Evolutionary conservation across 2,888 invertebrate species (phyloP).

Genomic region (Orchestes rusci): DNA sequence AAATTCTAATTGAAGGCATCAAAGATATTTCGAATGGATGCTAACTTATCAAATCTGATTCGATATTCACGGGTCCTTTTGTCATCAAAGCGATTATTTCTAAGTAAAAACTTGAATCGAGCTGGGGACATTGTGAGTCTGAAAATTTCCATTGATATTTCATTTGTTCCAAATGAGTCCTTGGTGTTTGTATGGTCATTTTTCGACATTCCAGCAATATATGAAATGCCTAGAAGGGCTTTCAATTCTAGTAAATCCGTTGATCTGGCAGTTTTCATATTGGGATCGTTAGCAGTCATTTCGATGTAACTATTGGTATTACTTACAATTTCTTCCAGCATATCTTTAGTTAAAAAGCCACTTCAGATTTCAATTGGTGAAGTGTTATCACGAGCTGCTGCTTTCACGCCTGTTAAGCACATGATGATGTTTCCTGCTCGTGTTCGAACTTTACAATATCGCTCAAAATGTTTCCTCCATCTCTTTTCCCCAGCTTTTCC

Average conservation of each 20-base stretch:
- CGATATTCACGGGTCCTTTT: conserved; percentile 19
- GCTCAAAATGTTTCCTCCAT: conserved; percentile 3
- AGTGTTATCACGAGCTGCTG: background rate
- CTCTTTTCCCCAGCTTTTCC: conserved; percentile 8
- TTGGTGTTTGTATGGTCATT: conserved; percentile 25
- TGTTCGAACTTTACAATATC: background rate
- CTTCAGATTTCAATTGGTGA: background rate
- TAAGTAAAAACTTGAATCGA: conserved; percentile 29
- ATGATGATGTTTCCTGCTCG: too few relatives aligned
- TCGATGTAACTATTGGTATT: conserved; percentile 1
- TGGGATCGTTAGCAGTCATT: background rate
- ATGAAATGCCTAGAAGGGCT: conserved; percentile 31
- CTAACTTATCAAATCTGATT: conserved; percentile 26
- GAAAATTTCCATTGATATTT: conserved; percentile 31
- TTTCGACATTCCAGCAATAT: conserved; percentile 31
- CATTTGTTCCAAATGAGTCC: conserved; percentile 31
- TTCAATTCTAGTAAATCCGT: conserved; percentile 1
- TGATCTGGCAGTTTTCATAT: background rate
- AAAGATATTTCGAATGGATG: conserved; percentile 30
- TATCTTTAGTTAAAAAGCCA: background rate
- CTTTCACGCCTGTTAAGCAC: conserved; percentile 1
- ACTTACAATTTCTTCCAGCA: background rate
- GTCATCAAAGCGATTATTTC: conserved; percentile 29
- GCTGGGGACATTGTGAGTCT: conserved; percentile 28
- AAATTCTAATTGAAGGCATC: conserved; percentile 25